A percentile compares a stretch with the other conserved stretches of the same genome.
Evolutionary conservation across 2,113 vertebrate species (phyloP).

Genomic region (Cyanoramphus novaezelandiae): DNA sequence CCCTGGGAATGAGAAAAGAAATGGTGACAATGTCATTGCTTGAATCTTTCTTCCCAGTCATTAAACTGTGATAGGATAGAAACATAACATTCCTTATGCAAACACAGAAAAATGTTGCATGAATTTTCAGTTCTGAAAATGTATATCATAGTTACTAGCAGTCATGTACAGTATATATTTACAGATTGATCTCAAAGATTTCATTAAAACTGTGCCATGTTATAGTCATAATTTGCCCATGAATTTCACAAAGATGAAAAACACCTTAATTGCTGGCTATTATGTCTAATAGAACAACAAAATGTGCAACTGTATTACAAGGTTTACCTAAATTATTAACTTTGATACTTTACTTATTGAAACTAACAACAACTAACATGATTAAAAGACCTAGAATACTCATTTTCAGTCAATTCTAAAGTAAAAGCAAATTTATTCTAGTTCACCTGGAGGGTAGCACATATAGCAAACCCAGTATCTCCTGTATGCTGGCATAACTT

Average conservation of each 20-base stretch:
- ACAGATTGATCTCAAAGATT: slow-evolving; percentile 92
- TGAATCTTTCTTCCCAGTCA: slow-evolving; percentile 75
- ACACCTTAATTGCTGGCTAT: slow-evolving; percentile 93
- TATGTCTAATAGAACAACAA: slow-evolving; percentile 64
- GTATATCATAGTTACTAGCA: slow-evolving; percentile 96
- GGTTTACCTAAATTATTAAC: slow-evolving; percentile 33
- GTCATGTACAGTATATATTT: slow-evolving; percentile 98
- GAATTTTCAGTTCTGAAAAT: slow-evolving; percentile 91
- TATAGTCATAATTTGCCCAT: slow-evolving; percentile 87
- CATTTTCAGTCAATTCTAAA: neutral
- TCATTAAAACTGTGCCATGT: slow-evolving; percentile 83
- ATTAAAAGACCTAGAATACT: slow-evolving; percentile 17
- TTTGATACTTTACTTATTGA: neutral
- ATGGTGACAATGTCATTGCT: slow-evolving; percentile 75
- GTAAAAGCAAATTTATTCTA: slow-evolving; percentile 28
- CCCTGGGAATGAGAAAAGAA: slow-evolving; percentile 74
- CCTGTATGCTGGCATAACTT: neutral
- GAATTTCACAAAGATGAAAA: slow-evolving; percentile 84
- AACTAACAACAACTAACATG: neutral
- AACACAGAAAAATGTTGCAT: slow-evolving; percentile 90
- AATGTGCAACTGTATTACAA: slow-evolving; percentile 62
- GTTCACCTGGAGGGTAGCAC: slow-evolving; percentile 22
- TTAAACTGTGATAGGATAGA: slow-evolving; percentile 74
- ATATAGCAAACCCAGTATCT: neutral
- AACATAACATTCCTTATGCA: slow-evolving; percentile 82